phyloP scores from a whole-genome alignment of 2,113 vertebrate species.

The Ceratotherium simum region DNA sequence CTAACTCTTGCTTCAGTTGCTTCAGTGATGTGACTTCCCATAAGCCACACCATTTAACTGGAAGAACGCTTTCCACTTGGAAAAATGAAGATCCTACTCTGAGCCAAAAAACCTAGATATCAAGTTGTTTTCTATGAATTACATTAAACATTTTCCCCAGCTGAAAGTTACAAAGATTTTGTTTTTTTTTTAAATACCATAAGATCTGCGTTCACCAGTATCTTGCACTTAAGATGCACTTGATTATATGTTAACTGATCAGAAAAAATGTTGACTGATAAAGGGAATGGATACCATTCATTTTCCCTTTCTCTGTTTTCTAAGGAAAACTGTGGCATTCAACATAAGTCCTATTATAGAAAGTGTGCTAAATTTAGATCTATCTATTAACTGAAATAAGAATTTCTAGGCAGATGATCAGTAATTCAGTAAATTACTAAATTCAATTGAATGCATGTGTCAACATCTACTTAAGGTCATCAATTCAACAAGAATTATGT shows the following conservation, averaged over 20 bases:
- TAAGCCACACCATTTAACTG: background rate
- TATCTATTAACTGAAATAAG: slow-evolving; percentile 6
- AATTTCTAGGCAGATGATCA: slow-evolving; percentile 49
- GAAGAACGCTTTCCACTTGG: background rate
- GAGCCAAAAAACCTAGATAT: background rate
- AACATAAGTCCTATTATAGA: background rate
- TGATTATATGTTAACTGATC: background rate
- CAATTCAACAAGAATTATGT: slow-evolving; percentile 61
- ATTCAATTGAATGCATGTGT: slow-evolving; percentile 36
- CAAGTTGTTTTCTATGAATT: background rate
- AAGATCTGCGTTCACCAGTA: background rate
- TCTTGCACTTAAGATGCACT: background rate
- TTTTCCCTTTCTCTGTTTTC: background rate
- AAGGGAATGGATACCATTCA: background rate
- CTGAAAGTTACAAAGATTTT: background rate
- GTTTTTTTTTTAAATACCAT: background rate
- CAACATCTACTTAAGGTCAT: slow-evolving; percentile 72
- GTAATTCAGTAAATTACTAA: slow-evolving; percentile 62
- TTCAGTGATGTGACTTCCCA: background rate
- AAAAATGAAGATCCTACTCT: background rate
- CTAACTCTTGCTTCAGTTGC: background rate
- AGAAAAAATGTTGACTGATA: background rate
- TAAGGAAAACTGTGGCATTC: background rate
- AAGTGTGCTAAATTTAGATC: slow-evolving; percentile 10
- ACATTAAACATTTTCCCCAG: background rate